Base-by-base conservation (phyloP, 2,888 invertebrate genomes). In the Eristalis tenax region DNA sequence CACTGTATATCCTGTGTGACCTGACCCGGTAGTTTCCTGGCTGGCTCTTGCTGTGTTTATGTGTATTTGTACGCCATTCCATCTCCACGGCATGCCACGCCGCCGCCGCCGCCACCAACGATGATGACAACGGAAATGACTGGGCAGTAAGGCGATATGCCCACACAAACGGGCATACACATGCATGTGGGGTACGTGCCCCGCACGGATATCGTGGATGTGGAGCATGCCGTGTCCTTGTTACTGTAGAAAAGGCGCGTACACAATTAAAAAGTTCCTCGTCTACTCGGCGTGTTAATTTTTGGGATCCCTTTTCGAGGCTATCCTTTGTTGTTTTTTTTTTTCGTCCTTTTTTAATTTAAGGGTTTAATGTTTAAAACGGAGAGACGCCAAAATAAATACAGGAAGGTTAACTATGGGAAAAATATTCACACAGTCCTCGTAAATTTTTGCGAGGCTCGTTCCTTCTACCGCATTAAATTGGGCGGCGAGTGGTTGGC, bases 101-200 rank as follows among this genome's bases (percentile, higher is more conserved):
- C 32, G 32, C 8, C 32, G 6, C 32, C 43, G 26, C 50, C 15
- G 13, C 65, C 32, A 26, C 43, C 43, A n/a, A n/a, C 71, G 83
- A 80, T 83, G 87, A 87, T 87, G 87, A 87, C 87, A 87, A 83
- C 87, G 87, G 83, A 87, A 87, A 87, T 83, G 87, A 87, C 87
- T 83, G 87, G 87, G 76, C 87, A 87, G 87, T 83, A 87, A 83
- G 83, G 76, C 83, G 68, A 71, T 76, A 82, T n/a, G 15, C 15
- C 43, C 26, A 26, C 26, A 26, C 26, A 26, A n/a, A 26, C 26
- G 26, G n/a, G n/a, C n/a, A 3, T 40, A 40, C 15, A 4, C 13
- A 18, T 15, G 43, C 13, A 43, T 18, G 43, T 18, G 4, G 43
- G 15, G 1, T 82, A 80, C 71, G 71, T 76, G 66, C 64, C 43